phyloP scores from a whole-genome alignment of 2,888 invertebrate species.

The Micoletzkya japonica region DNA sequence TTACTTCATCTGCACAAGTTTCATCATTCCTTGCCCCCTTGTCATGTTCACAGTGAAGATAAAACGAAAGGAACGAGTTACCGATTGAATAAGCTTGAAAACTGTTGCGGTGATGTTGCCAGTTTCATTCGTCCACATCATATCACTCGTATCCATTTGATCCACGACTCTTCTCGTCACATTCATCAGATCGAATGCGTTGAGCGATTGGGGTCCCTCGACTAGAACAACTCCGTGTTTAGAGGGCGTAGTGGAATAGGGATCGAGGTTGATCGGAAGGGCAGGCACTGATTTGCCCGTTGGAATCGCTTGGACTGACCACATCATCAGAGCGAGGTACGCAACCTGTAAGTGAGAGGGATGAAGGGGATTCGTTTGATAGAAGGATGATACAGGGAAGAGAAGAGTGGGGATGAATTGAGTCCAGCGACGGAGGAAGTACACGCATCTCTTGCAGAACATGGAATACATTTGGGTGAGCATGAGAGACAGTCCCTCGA shows the following conservation, averaged over 20 bases:
- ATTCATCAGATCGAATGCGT: neutral
- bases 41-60: neutral
- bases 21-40: too few species aligned
- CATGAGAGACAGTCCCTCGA: slow-evolving; percentile 35
- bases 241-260: slow-evolving; percentile 27
- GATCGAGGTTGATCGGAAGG: slow-evolving; percentile 30
- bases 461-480: slow-evolving; percentile 40
- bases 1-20: too few species aligned
- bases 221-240: neutral
- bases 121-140: neutral
- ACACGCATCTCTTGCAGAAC: slow-evolving; percentile 52
- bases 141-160: neutral
- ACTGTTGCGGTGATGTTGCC: slow-evolving; percentile 9
- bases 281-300: slow-evolving; percentile 33
- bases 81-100: neutral
- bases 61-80: neutral
- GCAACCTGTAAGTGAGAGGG: slow-evolving; percentile 17
- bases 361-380: neutral
- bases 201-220: neutral
- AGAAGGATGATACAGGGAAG: slow-evolving; percentile 39
- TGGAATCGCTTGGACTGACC: slow-evolving; percentile 36
- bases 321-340: slow-evolving; percentile 39
- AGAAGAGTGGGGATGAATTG: slow-evolving; percentile 53
- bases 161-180: neutral
- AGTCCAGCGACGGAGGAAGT: slow-evolving; percentile 53